These are phyloP conservation scores for Cyprinus carpio DNA, from an alignment of 2,113 vertebrate species.

Conservation along the genomic window DNA sequence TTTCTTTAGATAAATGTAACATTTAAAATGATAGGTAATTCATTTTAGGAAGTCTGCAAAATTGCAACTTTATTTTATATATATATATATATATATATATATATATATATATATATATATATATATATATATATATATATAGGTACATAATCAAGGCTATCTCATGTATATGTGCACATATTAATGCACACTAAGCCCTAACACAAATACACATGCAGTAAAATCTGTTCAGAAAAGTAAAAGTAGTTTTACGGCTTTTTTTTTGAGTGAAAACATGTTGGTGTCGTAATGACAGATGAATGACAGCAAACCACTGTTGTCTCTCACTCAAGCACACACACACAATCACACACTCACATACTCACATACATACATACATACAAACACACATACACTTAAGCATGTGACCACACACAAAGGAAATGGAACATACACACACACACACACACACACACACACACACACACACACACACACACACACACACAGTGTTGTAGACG, in stretches of 20 bases:
- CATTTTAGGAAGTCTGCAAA: too few relatives aligned
- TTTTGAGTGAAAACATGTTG: background rate
- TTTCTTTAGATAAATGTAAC: too few relatives aligned
- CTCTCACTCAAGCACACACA: constrained; percentile 24
- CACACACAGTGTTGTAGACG: constrained; percentile 40
- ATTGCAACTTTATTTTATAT: too few relatives aligned
- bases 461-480: too few relatives aligned
- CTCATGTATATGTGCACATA: background rate
- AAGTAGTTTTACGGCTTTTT: background rate
- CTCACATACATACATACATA: background rate
- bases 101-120: too few relatives aligned
- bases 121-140: too few relatives aligned
- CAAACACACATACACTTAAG: background rate
- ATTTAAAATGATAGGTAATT: too few relatives aligned
- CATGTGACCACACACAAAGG: constrained; percentile 26
- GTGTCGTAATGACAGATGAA: constrained; percentile 16
- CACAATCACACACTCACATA: background rate
- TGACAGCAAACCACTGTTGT: constrained; percentile 16
- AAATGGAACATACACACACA: constrained; percentile 10
- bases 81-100: too few relatives aligned
- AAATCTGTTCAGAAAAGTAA: background rate
- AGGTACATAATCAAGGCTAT: background rate
- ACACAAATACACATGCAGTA: background rate
- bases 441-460: too few relatives aligned
- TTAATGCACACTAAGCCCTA: background rate